These are phyloP conservation scores for Eciton burchellii DNA, from an alignment of 1,140 invertebrate genomes.

Conservation along the genomic window DNA sequence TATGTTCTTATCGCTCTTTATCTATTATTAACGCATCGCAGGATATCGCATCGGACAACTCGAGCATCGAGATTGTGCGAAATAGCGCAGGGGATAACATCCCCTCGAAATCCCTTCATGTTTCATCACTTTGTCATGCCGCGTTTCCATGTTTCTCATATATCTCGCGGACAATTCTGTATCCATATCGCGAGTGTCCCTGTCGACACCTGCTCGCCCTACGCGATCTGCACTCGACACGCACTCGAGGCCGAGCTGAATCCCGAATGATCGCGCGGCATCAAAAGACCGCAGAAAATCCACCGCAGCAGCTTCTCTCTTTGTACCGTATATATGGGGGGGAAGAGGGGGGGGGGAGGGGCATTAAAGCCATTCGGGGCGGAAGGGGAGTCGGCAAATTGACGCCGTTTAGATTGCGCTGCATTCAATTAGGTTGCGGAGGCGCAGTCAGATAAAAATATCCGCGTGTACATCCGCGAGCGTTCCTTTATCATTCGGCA, in stretches of 20 bases:
- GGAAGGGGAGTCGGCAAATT: conserved; percentile 67
- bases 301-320: conserved; percentile 49
- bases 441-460: conserved; percentile 62
- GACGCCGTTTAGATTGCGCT: conserved; percentile 77
- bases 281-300: conserved; percentile 67
- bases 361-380: conserved; percentile 44
- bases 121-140: neutral
- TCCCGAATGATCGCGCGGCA: conserved; percentile 59
- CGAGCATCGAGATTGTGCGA: no score
- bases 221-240: conserved; percentile 18
- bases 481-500: conserved; percentile 42
- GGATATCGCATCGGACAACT: no score
- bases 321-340: conserved; percentile 21
- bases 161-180: neutral
- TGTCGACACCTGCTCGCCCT: conserved; percentile 14
- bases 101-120: no score
- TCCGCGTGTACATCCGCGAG: conserved; percentile 28
- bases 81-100: no score
- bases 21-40: no score
- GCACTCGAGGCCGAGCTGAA: conserved; percentile 27
- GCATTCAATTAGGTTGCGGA: conserved; percentile 74
- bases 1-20: no score
- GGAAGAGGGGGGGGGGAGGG: no score
- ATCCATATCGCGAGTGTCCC: conserved; percentile 8
- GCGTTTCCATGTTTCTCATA: neutral